Conservation (phyloP, 2,888 invertebrate species). For the Andrena camellia region DNA sequence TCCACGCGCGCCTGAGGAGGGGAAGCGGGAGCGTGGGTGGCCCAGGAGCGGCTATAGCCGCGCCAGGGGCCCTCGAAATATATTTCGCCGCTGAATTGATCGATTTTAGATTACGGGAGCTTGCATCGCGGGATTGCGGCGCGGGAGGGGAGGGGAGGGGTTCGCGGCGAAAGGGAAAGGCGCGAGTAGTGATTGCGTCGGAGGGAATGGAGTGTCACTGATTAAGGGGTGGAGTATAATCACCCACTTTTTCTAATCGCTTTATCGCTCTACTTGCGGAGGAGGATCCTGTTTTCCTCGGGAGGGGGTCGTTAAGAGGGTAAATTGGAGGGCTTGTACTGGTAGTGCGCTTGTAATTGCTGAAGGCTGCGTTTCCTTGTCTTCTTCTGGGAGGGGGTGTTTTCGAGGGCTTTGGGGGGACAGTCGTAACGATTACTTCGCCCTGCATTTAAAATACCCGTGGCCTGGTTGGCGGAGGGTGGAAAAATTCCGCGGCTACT, state of each 20-base stretch:
- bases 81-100: constrained; percentile 6
- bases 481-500: constrained; percentile 23
- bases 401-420: neutral
- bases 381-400: neutral
- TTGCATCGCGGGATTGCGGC: neutral
- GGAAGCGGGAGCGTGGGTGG: neutral
- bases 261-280: neutral
- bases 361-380: constrained; percentile 10
- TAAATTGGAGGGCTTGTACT: neutral
- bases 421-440: constrained; percentile 19
- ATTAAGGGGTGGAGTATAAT: constrained; percentile 27
- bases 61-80: neutral
- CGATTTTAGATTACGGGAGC: neutral
- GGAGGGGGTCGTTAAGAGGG: neutral
- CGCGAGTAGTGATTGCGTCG: constrained; percentile 19
- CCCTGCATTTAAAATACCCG: constrained; percentile 15
- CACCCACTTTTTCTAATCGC: constrained; percentile 1
- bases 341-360: constrained; percentile 13
- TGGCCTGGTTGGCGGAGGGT: constrained; percentile 7
- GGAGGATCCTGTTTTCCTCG: neutral
- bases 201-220: neutral
- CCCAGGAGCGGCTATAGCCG: neutral
- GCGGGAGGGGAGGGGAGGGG: neutral
- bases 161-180: constrained; percentile 9
- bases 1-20: neutral